These are phyloP conservation scores for Fregetta grallaria DNA, from an alignment of 2,113 vertebrate genomes.

Conservation along the genomic window DNA sequence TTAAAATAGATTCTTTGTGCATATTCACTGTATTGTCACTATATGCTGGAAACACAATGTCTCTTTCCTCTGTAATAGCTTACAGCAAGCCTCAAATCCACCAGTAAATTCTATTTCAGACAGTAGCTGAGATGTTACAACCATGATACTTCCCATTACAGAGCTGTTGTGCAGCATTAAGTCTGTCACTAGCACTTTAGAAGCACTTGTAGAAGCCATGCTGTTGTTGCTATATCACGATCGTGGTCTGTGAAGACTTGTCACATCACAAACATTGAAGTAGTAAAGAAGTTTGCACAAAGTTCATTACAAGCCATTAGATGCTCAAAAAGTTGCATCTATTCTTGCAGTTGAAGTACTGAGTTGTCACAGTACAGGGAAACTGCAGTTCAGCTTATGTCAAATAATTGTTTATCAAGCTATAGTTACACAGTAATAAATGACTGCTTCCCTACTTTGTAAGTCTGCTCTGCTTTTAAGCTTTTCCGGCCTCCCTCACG, in stretches of 20 bases:
- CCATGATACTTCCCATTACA: neutral
- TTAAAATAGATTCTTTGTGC: neutral
- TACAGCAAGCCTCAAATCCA: neutral
- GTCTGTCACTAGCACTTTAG: neutral
- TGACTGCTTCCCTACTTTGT: neutral
- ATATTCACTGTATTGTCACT: neutral
- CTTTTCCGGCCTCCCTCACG: neutral
- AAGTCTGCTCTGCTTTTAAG: neutral
- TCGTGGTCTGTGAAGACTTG: neutral
- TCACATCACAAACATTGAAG: constrained; percentile 22
- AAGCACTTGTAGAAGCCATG: neutral
- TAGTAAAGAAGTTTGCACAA: constrained; percentile 25
- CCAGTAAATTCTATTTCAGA: neutral
- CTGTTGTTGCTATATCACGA: neutral
- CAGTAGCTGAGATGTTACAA: neutral
- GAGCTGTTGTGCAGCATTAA: neutral
- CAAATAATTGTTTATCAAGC: neutral
- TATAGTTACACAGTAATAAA: neutral
- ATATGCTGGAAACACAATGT: neutral
- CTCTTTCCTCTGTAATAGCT: neutral
- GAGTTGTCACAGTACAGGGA: neutral
- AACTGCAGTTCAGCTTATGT: neutral
- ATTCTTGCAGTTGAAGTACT: neutral
- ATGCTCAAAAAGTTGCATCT: constrained; percentile 6
- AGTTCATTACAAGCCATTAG: neutral